These are phyloP conservation scores for Petrocephalus schoutedeni DNA, from an alignment of 2,797 vertebrate species.

Conservation along the genomic window DNA sequence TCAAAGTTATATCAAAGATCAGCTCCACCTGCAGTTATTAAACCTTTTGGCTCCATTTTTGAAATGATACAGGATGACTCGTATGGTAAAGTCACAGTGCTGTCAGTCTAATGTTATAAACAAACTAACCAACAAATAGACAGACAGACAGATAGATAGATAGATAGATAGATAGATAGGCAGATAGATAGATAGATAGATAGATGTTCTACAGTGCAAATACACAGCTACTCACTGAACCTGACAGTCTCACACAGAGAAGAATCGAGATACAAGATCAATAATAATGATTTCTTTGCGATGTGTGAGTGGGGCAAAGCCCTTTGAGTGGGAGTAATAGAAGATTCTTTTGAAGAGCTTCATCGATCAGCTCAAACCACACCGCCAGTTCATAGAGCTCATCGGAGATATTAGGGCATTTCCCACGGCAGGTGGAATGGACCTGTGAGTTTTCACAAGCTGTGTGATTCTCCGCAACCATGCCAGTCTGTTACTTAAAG, in stretches of 20 bases:
- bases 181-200: not conserved
- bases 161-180: too few relatives aligned
- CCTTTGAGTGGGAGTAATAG: constrained; percentile 4
- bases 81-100: not conserved
- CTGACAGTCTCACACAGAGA: not conserved
- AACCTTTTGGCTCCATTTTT: not conserved
- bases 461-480: not conserved
- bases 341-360: constrained; percentile 6
- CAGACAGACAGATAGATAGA: not conserved
- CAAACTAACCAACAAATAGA: not conserved
- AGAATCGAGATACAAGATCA: not conserved
- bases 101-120: not conserved
- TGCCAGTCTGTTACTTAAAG: not conserved
- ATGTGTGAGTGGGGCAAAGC: not conserved
- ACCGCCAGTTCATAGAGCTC: not conserved
- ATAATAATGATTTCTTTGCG: not conserved
- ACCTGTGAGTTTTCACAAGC: not conserved
- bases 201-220: not conserved
- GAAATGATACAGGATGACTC: not conserved
- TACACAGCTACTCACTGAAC: not conserved
- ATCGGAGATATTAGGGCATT: constrained; percentile 1
- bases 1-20: not conserved
- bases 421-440: constrained; percentile 1
- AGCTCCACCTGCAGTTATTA: not conserved
- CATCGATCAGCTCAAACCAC: constrained; percentile 1